Conservation (phyloP, 2,797 vertebrate species). For the Eutrigla gurnardus region DNA sequence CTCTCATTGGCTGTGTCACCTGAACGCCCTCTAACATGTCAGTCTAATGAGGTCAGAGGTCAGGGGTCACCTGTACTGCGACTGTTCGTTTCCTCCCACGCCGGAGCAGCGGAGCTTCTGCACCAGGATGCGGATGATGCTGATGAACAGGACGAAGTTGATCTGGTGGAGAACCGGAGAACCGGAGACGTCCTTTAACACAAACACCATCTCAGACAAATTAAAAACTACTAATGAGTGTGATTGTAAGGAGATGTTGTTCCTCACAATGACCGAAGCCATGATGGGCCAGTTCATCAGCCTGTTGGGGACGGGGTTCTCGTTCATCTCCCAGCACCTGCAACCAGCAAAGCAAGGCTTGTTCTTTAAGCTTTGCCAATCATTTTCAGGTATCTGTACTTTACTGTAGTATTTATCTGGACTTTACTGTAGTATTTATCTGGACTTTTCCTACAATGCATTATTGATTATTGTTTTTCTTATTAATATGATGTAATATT, state of each 20-base stretch:
- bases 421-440: no score
- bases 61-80: constrained; percentile 88
- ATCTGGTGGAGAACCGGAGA: constrained; percentile 77
- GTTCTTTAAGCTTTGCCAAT: no score
- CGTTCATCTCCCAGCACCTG: constrained; percentile 95
- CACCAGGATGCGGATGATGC: constrained; percentile 92
- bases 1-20: neutral
- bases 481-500: no score
- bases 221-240: no score
- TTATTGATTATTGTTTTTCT: no score
- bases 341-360: no score
- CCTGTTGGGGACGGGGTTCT: constrained; percentile 86
- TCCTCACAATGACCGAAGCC: constrained; percentile 90
- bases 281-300: constrained; percentile 92
- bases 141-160: constrained; percentile 94
- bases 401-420: no score
- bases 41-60: neutral
- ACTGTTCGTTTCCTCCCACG: constrained; percentile 90
- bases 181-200: neutral
- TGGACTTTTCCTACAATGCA: no score
- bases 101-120: constrained; percentile 92
- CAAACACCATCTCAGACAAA: neutral
- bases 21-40: neutral
- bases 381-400: no score
- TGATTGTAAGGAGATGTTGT: no score